Percentiles rank a stretch among this genome's conserved stretches.
These are phyloP conservation scores for Cataglyphis altisquamis DNA, from an alignment of 2,888 invertebrate genomes.

Conservation along the genomic window DNA sequence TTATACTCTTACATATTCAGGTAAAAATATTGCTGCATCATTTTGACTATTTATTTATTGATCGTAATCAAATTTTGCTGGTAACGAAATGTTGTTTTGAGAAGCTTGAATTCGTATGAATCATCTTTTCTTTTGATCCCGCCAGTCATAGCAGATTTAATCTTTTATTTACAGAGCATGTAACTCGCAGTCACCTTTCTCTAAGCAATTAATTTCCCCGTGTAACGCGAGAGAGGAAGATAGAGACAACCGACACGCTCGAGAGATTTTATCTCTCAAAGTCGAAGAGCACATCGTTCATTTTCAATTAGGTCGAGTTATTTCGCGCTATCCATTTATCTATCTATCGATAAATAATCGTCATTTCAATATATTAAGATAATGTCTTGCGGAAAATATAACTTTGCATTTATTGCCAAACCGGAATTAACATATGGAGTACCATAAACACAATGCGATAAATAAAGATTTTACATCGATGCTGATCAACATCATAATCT, in stretches of 20 bases:
- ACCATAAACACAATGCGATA: not conserved
- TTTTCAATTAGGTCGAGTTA: constrained; percentile 42
- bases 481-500: constrained; percentile 17
- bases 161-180: constrained; percentile 46
- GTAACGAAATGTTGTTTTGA: not conserved
- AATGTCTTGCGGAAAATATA: constrained; percentile 16
- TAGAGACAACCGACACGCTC: constrained; percentile 16
- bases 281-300: constrained; percentile 21
- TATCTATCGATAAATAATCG: constrained; percentile 29
- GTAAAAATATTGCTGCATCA: not conserved
- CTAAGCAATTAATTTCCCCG: constrained; percentile 62
- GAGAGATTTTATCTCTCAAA: constrained; percentile 49
- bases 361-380: constrained; percentile 14
- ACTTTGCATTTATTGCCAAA: not conserved
- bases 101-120: constrained; percentile 5
- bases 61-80: not conserved
- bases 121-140: constrained; percentile 22
- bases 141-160: constrained; percentile 54
- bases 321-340: not conserved
- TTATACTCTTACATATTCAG: not conserved
- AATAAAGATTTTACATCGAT: not conserved
- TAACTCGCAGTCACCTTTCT: constrained; percentile 55
- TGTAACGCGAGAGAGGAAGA: constrained; percentile 15
- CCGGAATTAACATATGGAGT: not conserved
- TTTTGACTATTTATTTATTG: not conserved